These are phyloP conservation scores for Oscheius sp. DNA, from an alignment of 2,888 invertebrate species.

Conservation along the genomic window DNA sequence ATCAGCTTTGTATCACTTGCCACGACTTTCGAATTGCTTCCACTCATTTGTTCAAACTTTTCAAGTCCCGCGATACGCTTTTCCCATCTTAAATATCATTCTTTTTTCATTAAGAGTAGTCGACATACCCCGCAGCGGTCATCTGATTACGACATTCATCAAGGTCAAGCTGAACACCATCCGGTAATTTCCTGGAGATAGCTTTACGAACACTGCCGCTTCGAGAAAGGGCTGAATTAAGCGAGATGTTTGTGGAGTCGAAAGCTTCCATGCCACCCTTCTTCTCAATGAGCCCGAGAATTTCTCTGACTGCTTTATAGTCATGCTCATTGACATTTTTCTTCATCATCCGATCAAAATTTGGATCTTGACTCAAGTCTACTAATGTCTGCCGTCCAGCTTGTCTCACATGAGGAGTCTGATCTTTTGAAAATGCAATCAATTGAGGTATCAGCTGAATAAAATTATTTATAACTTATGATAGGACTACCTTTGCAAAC, in stretches of 20 bases:
- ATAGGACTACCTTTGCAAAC: slow-evolving; percentile 20
- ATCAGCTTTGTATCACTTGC: slow-evolving; percentile 51
- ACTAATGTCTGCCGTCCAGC: slow-evolving; percentile 45
- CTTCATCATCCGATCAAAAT: slow-evolving; percentile 46
- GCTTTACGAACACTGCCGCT: slow-evolving; percentile 43
- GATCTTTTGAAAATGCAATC: slow-evolving; percentile 44
- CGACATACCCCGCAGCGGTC: slow-evolving; percentile 32
- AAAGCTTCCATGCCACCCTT: slow-evolving; percentile 48
- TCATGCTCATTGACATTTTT: slow-evolving; percentile 48
- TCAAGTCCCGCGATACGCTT: slow-evolving; percentile 43
- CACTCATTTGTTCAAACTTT: slow-evolving; percentile 48
- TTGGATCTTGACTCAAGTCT: slow-evolving; percentile 47
- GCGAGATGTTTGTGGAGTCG: slow-evolving; percentile 35
- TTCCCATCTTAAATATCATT: slow-evolving; percentile 41
- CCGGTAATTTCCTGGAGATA: slow-evolving; percentile 44
- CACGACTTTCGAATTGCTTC: slow-evolving; percentile 37
- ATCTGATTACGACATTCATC: slow-evolving; percentile 51
- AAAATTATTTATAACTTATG: not conserved
- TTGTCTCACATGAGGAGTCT: slow-evolving; percentile 48
- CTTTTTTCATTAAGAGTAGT: not conserved
- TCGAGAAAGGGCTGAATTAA: slow-evolving; percentile 40
- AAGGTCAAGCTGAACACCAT: slow-evolving; percentile 49
- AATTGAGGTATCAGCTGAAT: slow-evolving; percentile 40
- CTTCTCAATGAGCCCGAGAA: slow-evolving; percentile 46
- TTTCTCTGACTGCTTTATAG: slow-evolving; percentile 40